Conservation (phyloP, 2,113 vertebrate species). For the Hippocampus mohnikei region DNA sequence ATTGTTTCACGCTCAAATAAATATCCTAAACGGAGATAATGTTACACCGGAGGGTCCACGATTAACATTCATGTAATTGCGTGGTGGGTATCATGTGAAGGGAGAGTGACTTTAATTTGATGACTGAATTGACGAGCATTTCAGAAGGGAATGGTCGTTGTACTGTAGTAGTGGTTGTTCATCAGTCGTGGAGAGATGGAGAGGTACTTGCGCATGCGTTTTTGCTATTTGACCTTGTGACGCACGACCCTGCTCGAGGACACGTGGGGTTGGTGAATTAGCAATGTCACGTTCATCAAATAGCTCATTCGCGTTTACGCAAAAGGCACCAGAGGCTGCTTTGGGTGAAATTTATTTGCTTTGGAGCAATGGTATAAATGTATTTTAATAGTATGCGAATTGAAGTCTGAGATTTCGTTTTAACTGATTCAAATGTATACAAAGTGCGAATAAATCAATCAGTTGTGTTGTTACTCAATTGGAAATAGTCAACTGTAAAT, state of each 20-base stretch:
- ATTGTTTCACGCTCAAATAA: background rate
- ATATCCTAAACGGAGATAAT: background rate
- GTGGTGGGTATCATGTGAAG: background rate
- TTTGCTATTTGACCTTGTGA: slow-evolving; percentile 76
- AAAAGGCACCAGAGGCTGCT: background rate
- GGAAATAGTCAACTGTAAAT: background rate
- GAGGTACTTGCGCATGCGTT: slow-evolving; percentile 39
- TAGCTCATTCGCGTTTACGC: background rate
- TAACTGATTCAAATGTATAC: too few relatives aligned
- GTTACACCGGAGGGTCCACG: background rate
- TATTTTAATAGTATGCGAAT: too few relatives aligned
- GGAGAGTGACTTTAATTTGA: background rate
- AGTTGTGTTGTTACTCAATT: background rate
- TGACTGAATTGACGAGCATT: background rate
- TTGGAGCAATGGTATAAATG: too few relatives aligned
- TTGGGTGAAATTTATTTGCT: too few relatives aligned
- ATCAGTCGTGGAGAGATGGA: slow-evolving; percentile 7
- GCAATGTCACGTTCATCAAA: background rate
- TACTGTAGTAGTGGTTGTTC: background rate
- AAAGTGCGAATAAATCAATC: background rate
- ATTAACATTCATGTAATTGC: background rate
- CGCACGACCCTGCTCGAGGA: slow-evolving; percentile 55
- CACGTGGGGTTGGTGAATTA: slow-evolving; percentile 59
- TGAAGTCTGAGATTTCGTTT: too few relatives aligned
- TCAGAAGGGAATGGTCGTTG: background rate